Evolutionary conservation across 2,797 vertebrate species (phyloP).

Genomic region (Acestrorhynchus altus): DNA sequence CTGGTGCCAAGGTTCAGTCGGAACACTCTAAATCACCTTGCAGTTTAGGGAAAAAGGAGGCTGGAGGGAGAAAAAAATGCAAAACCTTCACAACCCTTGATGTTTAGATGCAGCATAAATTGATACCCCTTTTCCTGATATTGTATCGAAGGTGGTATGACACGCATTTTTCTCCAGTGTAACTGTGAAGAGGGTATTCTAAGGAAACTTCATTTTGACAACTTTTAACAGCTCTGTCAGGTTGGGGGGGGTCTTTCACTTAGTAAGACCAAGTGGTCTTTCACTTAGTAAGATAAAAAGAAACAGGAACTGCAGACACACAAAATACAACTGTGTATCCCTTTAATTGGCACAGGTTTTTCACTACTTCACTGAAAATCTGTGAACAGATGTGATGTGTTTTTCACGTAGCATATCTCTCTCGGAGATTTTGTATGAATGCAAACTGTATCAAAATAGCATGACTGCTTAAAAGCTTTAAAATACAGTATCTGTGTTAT

Average conservation of each 20-base stretch:
- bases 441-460: not conserved
- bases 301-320: conserved; percentile 1
- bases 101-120: conserved; percentile 26
- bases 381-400: not conserved
- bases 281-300: not conserved
- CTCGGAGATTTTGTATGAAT: not conserved
- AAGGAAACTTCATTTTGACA: conserved; percentile 15
- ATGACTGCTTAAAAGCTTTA: not conserved
- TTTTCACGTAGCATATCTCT: not conserved
- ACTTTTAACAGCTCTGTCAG: conserved; percentile 35
- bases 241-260: conserved; percentile 24
- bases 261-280: not conserved
- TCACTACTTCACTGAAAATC: not conserved
- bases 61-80: not conserved
- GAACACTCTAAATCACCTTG: conserved; percentile 44
- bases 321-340: not conserved
- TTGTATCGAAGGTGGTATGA: conserved; percentile 26
- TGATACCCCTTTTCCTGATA: conserved; percentile 1
- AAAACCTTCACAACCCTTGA: conserved; percentile 11
- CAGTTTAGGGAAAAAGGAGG: conserved; percentile 25
- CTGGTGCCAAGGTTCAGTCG: conserved; percentile 49
- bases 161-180: conserved; percentile 27
- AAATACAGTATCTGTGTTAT: too few species aligned
- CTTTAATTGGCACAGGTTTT: not conserved
- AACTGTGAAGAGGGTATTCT: conserved; percentile 13